Base-by-base conservation (phyloP, 2,113 vertebrate species). In the Carollia perspicillata region DNA sequence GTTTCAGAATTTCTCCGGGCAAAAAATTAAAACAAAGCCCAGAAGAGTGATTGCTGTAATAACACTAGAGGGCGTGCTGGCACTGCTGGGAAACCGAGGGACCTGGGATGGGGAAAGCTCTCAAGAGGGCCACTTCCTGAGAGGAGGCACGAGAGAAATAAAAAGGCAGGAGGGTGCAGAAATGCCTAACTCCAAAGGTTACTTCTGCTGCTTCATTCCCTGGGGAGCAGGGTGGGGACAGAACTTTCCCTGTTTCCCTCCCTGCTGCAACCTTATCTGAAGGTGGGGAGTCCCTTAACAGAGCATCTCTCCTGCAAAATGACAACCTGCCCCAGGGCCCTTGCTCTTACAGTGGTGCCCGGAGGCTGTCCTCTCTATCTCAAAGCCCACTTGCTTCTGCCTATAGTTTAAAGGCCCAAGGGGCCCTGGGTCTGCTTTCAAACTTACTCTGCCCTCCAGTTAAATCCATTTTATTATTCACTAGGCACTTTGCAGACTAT, bases 51-150 rank as follows among this genome's bases (percentile, higher is more conserved):
- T 74, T 14, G 12, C 33, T 4, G 1, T 81, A 18, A 1, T 13
- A 88, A 35, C 97, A 89, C 97, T 75, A 97, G 97, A 95, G 96
- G 97, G 96, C 84, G 23, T 42, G 37, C 77, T 72, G n/a, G 77
- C 63, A 93, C 84, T 35, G 63, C 89, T 37, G 71, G 71, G 87
- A 93, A 84, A 90, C 13, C 12, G 5, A 60, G n/a, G 37, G 40
- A 6, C 9, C 8, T 0, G 72, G 3, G 35, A 47, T 35, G 72
- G 23, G 28, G 33, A 40, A 20, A n/a, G 26, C 30, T 37, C 5
- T 49, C 22, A 13, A 26, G 47, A 37, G 18, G 8, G 23, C n/a
- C 4, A 20, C 1, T n/a, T 6, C 1, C 3, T 1, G 30, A 10
- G 44, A 83, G 47, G 4, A 60, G 9, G 22, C 22, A 8, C 0